Conservation (phyloP, 1,140 invertebrate species). For the Penaeus japonicus region DNA sequence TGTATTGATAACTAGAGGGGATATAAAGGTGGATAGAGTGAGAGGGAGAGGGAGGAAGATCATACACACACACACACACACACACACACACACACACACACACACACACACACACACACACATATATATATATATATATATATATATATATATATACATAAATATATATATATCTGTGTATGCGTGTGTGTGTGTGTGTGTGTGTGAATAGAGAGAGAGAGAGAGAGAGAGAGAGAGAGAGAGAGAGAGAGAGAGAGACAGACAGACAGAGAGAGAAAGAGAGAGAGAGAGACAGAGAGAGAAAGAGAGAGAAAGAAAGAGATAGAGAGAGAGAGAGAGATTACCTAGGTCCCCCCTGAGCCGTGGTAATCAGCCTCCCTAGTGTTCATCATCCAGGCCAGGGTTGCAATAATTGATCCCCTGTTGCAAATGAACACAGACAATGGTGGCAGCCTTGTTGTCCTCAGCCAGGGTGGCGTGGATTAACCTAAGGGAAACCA, state of each 20-base stretch:
- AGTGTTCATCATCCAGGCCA: conserved; percentile 16
- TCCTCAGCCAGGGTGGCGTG: no score
- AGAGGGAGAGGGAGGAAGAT: neutral
- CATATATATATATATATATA: no score
- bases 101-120: neutral
- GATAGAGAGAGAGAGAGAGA: conserved; percentile 8
- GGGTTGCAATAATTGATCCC: conserved; percentile 40
- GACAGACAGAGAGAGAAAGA: neutral
- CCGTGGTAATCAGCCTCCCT: conserved; percentile 26
- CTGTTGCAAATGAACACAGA: conserved; percentile 43
- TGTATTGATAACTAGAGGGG: neutral
- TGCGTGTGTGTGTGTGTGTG: no score
- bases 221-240: conserved; percentile 24
- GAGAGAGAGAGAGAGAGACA: conserved; percentile 18
- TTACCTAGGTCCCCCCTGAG: no score
- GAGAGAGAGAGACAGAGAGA: neutral
- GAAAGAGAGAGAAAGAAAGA: neutral
- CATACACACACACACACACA: neutral
- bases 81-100: neutral
- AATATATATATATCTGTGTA: no score
- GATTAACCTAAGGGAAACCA: no score
- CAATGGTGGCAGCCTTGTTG: neutral
- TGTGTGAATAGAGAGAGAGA: neutral
- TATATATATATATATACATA: no score
- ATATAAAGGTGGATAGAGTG: conserved; percentile 4